These are phyloP conservation scores for Agrotis clavis DNA, from an alignment of 2,888 invertebrate species.

Conservation along the genomic window DNA sequence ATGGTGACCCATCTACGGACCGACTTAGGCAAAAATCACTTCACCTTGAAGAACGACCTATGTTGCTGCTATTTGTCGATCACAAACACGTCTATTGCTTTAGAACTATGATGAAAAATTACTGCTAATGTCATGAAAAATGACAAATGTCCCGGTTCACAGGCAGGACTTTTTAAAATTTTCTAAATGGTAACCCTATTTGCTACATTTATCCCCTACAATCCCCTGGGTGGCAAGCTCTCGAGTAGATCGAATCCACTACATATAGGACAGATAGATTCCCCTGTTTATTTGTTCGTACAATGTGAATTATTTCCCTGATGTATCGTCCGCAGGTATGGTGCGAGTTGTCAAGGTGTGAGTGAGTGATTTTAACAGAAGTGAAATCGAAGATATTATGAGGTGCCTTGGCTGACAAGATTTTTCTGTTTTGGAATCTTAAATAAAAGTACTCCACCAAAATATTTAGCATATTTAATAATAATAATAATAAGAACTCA, in stretches of 20 bases:
- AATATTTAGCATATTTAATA: no score
- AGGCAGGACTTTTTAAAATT: neutral
- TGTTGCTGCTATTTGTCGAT: no score
- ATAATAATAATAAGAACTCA: no score
- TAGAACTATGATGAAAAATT: no score
- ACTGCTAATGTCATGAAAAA: no score
- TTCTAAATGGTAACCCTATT: neutral
- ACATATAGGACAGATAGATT: constrained; percentile 33
- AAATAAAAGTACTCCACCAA: no score
- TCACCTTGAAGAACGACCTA: no score
- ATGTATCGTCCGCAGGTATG: constrained; percentile 35
- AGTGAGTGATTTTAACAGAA: constrained; percentile 5
- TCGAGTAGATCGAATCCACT: constrained; percentile 47
- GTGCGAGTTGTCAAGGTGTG: neutral
- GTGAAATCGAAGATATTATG: neutral
- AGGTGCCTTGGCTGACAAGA: neutral
- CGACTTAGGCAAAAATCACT: no score
- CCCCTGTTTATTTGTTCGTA: constrained; percentile 47
- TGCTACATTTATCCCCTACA: constrained; percentile 45
- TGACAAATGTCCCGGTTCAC: neutral
- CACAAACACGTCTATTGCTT: no score
- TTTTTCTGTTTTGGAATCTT: no score
- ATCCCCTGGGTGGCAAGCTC: constrained; percentile 42
- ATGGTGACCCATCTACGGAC: no score
- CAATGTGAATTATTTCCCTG: constrained; percentile 55